Evolutionary conservation across 2,888 invertebrate species (phyloP).

Genomic region (Agelastica alni): DNA sequence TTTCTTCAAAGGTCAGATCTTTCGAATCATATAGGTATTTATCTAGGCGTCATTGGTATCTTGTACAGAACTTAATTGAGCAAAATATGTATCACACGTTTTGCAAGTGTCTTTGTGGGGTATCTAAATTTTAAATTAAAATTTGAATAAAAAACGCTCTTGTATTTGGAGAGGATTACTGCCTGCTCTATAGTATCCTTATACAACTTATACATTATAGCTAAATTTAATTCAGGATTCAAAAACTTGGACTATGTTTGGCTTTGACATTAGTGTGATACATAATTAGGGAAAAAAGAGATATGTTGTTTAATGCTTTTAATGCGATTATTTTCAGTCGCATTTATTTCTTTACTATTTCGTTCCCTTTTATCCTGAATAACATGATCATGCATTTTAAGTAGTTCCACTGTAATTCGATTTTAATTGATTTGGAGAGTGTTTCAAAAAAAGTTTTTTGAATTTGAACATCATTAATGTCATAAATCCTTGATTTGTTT

Average conservation of each 20-base stretch:
- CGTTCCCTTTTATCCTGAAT: background rate
- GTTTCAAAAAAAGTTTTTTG: background rate
- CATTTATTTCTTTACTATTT: background rate
- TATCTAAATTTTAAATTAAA: slow-evolving; percentile 9
- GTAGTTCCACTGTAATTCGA: background rate
- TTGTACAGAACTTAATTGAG: background rate
- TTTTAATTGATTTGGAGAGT: slow-evolving; percentile 1
- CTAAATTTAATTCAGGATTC: slow-evolving; percentile 1
- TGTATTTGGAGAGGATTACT: slow-evolving; percentile 21
- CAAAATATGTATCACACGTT: slow-evolving; percentile 6
- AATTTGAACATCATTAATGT: background rate
- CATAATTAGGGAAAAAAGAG: background rate
- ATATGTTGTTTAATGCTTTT: background rate
- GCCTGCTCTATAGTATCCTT: background rate
- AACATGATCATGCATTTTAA: background rate
- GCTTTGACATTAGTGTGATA: background rate
- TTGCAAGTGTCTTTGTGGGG: slow-evolving; percentile 10
- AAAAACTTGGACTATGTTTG: background rate
- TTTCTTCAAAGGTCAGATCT: too few species aligned
- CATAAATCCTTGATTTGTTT: background rate
- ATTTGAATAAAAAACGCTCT: background rate
- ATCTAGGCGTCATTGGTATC: too few species aligned
- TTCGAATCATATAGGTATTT: too few species aligned
- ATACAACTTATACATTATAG: background rate
- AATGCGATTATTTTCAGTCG: background rate